Conservation (phyloP, 2,888 invertebrate species). For the Agrochola lychnidis region DNA sequence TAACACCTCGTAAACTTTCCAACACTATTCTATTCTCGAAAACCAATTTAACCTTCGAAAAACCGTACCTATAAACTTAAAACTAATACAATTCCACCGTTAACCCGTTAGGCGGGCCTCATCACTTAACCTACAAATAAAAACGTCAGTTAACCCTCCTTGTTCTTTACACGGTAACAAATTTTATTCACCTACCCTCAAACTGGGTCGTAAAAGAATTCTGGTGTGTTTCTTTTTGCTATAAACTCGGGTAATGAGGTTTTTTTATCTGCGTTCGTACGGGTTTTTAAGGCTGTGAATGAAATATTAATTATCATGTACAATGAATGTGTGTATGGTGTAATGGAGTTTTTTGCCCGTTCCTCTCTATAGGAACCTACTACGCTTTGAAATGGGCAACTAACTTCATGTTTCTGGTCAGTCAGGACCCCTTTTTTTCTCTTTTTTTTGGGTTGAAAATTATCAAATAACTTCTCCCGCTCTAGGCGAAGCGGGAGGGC, state of each 20-base stretch:
- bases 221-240: constrained; percentile 43
- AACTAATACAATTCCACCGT: constrained; percentile 22
- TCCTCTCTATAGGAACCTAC: neutral
- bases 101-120: constrained; percentile 45
- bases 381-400: neutral
- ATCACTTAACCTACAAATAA: constrained; percentile 55
- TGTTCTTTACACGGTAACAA: constrained; percentile 52
- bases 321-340: neutral
- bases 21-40: constrained; percentile 3
- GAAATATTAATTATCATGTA: constrained; percentile 16
- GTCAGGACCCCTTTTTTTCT: no score
- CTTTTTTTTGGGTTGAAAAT: no score
- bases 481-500: no score
- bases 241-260: constrained; percentile 35
- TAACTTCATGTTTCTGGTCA: no score
- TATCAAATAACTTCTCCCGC: no score
- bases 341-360: neutral
- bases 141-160: constrained; percentile 37
- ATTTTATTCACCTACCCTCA: constrained; percentile 54
- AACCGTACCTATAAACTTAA: constrained; percentile 6
- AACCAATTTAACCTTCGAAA: constrained; percentile 13
- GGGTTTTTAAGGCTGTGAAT: constrained; percentile 22
- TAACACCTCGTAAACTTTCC: neutral
- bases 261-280: constrained; percentile 39
- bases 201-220: constrained; percentile 58